Evolutionary conservation across 2,113 vertebrate species (phyloP).

Genomic region (Eulacestoma nigropectus): DNA sequence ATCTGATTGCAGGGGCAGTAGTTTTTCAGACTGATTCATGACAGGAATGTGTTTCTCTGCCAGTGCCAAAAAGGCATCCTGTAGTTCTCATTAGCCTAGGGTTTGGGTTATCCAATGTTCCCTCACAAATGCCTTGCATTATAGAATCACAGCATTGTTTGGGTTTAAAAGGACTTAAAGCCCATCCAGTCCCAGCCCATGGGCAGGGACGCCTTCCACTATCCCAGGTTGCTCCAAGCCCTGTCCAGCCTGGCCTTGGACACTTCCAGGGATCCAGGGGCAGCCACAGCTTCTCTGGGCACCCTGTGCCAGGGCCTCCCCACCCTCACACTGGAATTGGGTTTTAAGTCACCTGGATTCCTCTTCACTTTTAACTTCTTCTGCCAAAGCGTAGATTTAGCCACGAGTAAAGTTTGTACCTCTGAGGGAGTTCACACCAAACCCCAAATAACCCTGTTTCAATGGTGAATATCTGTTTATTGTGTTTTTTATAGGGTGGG

Average conservation of each 20-base stretch:
- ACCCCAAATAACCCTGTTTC: not conserved
- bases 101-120: not conserved
- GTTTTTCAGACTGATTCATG: not conserved
- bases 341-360: not conserved
- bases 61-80: not conserved
- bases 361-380: not conserved
- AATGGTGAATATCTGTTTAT: not conserved
- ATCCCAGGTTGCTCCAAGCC: not conserved
- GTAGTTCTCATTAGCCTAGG: not conserved
- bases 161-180: not conserved
- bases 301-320: not conserved
- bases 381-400: fast-evolving
- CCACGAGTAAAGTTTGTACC: not conserved
- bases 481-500: conserved; percentile 68
- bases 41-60: not conserved
- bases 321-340: not conserved
- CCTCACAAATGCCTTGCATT: not conserved
- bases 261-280: not conserved
- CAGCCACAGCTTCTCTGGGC: not conserved
- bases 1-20: not conserved
- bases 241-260: not conserved
- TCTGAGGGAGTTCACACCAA: not conserved
- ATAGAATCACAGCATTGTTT: not conserved
- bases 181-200: not conserved
- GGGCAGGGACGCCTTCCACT: not conserved